Base-by-base conservation (phyloP, 1,140 invertebrate genomes). In the Drosophila gunungcola region DNA sequence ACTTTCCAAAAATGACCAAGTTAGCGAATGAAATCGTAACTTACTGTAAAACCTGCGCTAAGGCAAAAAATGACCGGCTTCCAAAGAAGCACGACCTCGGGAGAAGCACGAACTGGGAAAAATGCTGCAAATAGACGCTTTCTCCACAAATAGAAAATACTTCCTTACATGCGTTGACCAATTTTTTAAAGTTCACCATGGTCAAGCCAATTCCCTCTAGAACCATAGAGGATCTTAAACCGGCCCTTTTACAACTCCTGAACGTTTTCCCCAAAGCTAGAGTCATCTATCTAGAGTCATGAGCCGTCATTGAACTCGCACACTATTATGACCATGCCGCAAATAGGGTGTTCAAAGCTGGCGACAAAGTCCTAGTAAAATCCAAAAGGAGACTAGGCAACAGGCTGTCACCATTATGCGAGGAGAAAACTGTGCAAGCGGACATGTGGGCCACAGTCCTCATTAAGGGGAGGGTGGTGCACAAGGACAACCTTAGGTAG, bases 21-120 rank as follows among this genome's bases (percentile, higher is more conserved):
- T 61, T 12, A 61, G 56, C 39, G 0, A 45, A 45, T 3, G 43
- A 45, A 21, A 21, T 78, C 10, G 62, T 46, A 10, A 4, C 10
- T 21, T 73, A 78, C 13, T 79, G 76, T 34, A 64, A 55, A 29
- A 73, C 51, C 5, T 67, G 63, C 21, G 32, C 53, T 1, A 53
- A 36, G 10, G 21, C 43, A 4, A 69, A 46, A 12, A 25, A 49
- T 9, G 57, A 49, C 5, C 49, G 57, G 45, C 57, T 41, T 29
- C 55, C 55, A 1, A 60, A 60, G 13, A 54, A 53, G 27, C 43
- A 45, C 0, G n/a, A 51, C 12, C 7, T 69, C 3, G 49, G 48
- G 48, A 12, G 48, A 49, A 53, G 61, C 39, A 10, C 56, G 56
- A n/a, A 13, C 45, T 48, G 32, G 27, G 39, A 5, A 12, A 21